Evolutionary conservation across 1,140 invertebrate genomes (phyloP).

Genomic region (Cecropterus lyciades): DNA sequence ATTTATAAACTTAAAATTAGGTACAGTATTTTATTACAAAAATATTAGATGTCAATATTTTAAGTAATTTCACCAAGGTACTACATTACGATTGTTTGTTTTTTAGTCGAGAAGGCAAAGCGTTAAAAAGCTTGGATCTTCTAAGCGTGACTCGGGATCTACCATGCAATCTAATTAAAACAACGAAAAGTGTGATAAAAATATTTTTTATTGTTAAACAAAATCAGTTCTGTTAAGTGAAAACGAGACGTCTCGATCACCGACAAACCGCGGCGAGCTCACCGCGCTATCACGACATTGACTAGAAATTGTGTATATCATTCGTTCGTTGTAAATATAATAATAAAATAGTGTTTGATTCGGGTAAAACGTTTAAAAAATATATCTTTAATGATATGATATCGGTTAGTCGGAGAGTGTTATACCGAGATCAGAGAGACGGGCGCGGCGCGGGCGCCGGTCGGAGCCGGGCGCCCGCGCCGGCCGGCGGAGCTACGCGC

Average conservation of each 20-base stretch:
- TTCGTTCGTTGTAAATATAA: conserved; percentile 42
- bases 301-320: conserved; percentile 60
- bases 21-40: conserved; percentile 20
- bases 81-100: conserved; percentile 22
- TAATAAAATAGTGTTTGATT: conserved; percentile 60
- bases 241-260: conserved; percentile 68
- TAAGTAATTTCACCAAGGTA: conserved; percentile 23
- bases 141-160: conserved; percentile 62
- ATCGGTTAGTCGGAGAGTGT: conserved; percentile 75
- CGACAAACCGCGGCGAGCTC: conserved; percentile 48
- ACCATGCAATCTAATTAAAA: conserved; percentile 76
- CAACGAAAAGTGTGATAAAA: conserved; percentile 71
- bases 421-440: conserved; percentile 81
- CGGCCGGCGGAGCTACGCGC: conserved; percentile 76
- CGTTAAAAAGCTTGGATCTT: conserved; percentile 72
- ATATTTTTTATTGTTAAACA: conserved; percentile 77
- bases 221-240: conserved; percentile 82
- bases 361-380: conserved; percentile 66
- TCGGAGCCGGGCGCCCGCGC: conserved; percentile 61
- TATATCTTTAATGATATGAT: conserved; percentile 54
- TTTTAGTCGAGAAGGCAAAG: conserved; percentile 65
- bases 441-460: conserved; percentile 71
- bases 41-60: conserved; percentile 26
- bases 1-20: conserved; percentile 4
- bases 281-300: conserved; percentile 65